A percentile compares a stretch with the other conserved stretches of the same genome.
Evolutionary conservation across 2,113 vertebrate species (phyloP).

Genomic region (Malaclemys terrapin): DNA sequence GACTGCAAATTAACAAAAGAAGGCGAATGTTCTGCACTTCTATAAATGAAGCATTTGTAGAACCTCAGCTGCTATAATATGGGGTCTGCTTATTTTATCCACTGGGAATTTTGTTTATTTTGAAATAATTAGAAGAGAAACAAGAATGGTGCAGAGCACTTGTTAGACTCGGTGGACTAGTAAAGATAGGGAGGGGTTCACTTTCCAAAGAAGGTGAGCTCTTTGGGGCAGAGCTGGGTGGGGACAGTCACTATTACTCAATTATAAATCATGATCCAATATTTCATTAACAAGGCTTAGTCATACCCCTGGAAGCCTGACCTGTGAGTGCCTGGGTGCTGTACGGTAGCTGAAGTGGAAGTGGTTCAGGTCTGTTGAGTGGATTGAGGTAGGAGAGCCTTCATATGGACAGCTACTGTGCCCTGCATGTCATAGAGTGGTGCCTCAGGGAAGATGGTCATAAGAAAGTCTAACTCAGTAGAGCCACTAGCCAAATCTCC

Average conservation of each 20-base stretch:
- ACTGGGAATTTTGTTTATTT: conserved; percentile 43
- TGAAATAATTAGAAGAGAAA: conserved; percentile 27
- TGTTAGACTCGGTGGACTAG: background rate
- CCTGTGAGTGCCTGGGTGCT: background rate
- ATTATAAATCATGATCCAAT: conserved; percentile 20
- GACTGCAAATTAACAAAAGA: background rate
- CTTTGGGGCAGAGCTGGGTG: background rate
- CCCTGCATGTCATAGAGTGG: background rate
- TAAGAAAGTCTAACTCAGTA: background rate
- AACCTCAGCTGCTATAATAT: background rate
- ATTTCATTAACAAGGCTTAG: background rate
- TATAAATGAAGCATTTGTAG: background rate
- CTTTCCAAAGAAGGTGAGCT: background rate
- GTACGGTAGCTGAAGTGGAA: background rate
- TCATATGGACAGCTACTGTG: background rate
- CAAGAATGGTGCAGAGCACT: background rate
- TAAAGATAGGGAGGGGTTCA: background rate
- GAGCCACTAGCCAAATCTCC: background rate
- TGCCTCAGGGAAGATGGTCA: background rate
- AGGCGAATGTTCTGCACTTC: background rate
- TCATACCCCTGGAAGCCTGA: conserved; percentile 23
- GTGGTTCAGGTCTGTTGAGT: background rate
- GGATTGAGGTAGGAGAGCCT: background rate
- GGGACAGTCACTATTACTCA: background rate
- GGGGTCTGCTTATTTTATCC: conserved; percentile 16